These are phyloP conservation scores for Malacoraja senta DNA, from an alignment of 2,797 vertebrate species.

Conservation along the genomic window DNA sequence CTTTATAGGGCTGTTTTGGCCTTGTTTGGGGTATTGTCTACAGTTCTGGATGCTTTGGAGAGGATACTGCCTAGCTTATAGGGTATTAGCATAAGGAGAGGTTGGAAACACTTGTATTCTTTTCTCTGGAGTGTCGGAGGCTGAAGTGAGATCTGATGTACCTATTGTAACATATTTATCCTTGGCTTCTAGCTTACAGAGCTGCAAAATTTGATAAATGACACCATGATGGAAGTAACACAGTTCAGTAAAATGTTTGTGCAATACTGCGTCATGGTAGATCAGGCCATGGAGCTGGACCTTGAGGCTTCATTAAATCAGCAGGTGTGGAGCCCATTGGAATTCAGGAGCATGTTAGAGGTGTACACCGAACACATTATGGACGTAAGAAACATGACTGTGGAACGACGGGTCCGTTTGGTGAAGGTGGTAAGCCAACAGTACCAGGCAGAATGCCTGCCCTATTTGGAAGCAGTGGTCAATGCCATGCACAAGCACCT, in stretches of 20 bases:
- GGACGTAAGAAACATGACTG: constrained; percentile 44
- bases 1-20: no score
- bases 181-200: constrained; percentile 42
- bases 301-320: constrained; percentile 40
- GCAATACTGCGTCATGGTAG: constrained; percentile 46
- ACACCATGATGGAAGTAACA: constrained; percentile 44
- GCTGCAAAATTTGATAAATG: constrained; percentile 45
- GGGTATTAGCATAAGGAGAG: no score
- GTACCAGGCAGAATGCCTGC: constrained; percentile 52
- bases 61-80: no score
- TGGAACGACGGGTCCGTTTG: constrained; percentile 45
- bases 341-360: constrained; percentile 48
- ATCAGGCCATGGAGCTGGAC: constrained; percentile 46
- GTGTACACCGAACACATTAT: constrained; percentile 44
- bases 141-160: no score
- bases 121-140: no score
- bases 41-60: no score
- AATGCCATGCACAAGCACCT: constrained; percentile 44
- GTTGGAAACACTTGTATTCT: no score
- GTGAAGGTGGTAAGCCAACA: constrained; percentile 47
- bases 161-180: not conserved
- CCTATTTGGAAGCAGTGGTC: constrained; percentile 49
- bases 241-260: constrained; percentile 46
- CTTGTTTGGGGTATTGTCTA: no score
- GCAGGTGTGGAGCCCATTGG: constrained; percentile 44